Percentiles rank a stretch among this genome's conserved stretches.
These are phyloP conservation scores for Anticlea derivata DNA, from an alignment of 2,888 invertebrate species.

Conservation along the genomic window DNA sequence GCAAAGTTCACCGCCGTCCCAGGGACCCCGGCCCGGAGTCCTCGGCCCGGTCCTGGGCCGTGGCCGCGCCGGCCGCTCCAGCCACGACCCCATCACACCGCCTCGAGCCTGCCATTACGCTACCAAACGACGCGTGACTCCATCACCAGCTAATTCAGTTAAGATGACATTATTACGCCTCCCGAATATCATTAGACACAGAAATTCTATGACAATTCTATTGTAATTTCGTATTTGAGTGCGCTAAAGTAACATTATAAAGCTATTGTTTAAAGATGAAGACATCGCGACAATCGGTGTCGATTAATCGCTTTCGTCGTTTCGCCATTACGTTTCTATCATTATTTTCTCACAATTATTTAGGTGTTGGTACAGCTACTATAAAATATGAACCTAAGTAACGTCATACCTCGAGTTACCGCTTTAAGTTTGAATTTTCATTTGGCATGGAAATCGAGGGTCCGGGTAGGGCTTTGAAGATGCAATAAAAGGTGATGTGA, in stretches of 20 bases:
- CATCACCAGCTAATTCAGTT: constrained; percentile 59
- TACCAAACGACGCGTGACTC: constrained; percentile 64
- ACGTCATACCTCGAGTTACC: no score
- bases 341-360: constrained; percentile 26
- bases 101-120: constrained; percentile 46
- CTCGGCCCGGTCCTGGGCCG: constrained; percentile 23
- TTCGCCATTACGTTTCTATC: constrained; percentile 29
- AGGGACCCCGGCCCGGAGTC: constrained; percentile 25
- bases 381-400: no score
- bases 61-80: constrained; percentile 3
- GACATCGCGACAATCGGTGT: constrained; percentile 40
- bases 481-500: constrained; percentile 50
- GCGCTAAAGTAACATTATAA: constrained; percentile 44
- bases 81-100: not conserved
- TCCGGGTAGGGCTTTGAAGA: constrained; percentile 37
- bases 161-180: constrained; percentile 61
- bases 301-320: constrained; percentile 20
- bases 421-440: not conserved
- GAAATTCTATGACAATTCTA: constrained; percentile 55
- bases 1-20: constrained; percentile 59
- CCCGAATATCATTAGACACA: constrained; percentile 53
- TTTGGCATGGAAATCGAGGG: not conserved
- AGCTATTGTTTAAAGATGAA: constrained; percentile 46
- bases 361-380: constrained; percentile 10
- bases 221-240: constrained; percentile 40